Evolutionary conservation across 2,888 invertebrate species (phyloP), one percentile per base, ranked within the genome.

Genomic region (Trissoscelio sp.): DNA sequence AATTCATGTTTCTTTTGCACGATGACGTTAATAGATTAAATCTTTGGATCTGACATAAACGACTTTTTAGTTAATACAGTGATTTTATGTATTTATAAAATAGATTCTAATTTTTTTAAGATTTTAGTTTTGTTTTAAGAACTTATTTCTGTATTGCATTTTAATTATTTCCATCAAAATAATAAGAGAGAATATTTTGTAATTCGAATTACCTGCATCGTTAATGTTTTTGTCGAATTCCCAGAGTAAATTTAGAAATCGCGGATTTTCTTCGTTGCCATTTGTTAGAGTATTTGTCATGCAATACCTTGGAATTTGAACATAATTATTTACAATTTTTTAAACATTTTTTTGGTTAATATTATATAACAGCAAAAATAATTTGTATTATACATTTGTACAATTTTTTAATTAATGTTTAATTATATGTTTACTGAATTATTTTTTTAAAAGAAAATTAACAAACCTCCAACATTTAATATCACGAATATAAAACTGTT

Each of bases 391-490:
- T n/a, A n/a, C n/a, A n/a, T n/a, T n/a, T n/a, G n/a, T 28, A 5
- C 6, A 28, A 5, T 28, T 28, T 6, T 28, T 28, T 28, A 28
- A 5, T 28, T 28, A 28, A 5, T 28, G 6, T 28, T 28, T 28
- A 6, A 5, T 28, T 28, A 6, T 28, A 51, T 24, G 44, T 31
- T 7, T 7, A 31, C 9, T 31, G 4, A 6, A 7, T 1, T 31
- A 31, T 31, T 7, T 18, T 20, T 69, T 31, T 53, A 2, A 22
- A n/a, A 46, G 4, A 22, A 46, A 51, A 2, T 14, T 22, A 24
- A 16, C 75, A 18, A 58, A 79, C 79, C 79, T 72, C 72, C 72
- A 79, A 37, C 79, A 79, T 46, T 72, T 79, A 9, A 66, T n/a
- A 37, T 66, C 14, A 20, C 20, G 58, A 42, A 79, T 48, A 44